Evolutionary conservation across 1,140 invertebrate genomes (phyloP).

Genomic region (Dinothrombium tinctorium): DNA sequence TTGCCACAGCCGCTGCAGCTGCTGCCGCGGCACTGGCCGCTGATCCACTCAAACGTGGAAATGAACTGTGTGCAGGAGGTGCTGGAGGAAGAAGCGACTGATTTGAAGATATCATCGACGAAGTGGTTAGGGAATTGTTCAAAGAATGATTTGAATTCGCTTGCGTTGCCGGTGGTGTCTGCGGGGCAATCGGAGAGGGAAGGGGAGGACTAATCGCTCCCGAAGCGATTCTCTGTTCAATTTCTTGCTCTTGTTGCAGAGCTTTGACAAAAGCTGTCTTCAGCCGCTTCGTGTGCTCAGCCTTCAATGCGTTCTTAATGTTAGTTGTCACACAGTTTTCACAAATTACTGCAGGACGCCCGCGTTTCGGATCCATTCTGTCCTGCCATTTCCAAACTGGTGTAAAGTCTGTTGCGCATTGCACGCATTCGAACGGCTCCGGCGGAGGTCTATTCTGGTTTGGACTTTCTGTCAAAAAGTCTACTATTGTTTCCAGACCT

Average conservation of each 20-base stretch:
- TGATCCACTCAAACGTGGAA: constrained; percentile 11
- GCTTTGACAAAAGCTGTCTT: constrained; percentile 95
- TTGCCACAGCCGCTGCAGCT: constrained; percentile 21
- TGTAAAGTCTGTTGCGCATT: constrained; percentile 92
- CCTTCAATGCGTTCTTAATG: constrained; percentile 88
- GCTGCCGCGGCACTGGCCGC: constrained; percentile 12
- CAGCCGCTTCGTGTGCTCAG: constrained; percentile 85
- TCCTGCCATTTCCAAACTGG: constrained; percentile 96
- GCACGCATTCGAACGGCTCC: constrained; percentile 67
- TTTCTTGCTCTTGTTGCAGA: constrained; percentile 90
- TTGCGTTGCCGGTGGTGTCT: not conserved
- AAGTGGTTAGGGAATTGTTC: constrained; percentile 10
- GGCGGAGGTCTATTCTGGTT: constrained; percentile 24
- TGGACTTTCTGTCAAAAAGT: constrained; percentile 47
- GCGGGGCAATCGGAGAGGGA: constrained; percentile 9
- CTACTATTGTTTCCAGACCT: constrained; percentile 86
- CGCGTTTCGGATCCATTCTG: constrained; percentile 8
- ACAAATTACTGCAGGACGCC: constrained; percentile 48
- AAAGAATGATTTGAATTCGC: too few species aligned
- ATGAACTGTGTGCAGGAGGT: constrained; percentile 14
- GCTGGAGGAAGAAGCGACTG: constrained; percentile 13
- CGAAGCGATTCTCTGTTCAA: constrained; percentile 68
- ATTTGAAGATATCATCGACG: constrained; percentile 9
- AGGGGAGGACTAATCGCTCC: constrained; percentile 17
- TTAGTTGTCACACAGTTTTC: constrained; percentile 95